phyloP scores from a whole-genome alignment of 2,888 invertebrate genomes.

The Anticlea derivata region DNA sequence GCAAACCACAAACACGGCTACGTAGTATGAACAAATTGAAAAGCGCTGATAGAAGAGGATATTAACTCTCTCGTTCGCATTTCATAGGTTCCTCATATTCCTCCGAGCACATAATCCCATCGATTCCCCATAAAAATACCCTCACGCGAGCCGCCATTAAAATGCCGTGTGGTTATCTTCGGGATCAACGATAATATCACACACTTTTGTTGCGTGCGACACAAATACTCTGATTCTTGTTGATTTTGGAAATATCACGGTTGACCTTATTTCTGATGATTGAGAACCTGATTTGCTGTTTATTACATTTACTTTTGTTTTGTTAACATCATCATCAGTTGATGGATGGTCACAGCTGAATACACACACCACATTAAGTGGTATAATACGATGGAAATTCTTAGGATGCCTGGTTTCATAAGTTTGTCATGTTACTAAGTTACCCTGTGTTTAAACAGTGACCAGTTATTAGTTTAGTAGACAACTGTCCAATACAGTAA shows the following conservation, averaged over 20 bases:
- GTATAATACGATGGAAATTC: no score
- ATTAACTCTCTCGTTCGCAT: no score
- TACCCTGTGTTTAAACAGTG: no score
- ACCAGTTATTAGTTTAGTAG: no score
- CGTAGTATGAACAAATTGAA: slow-evolving; percentile 5
- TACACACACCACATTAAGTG: no score
- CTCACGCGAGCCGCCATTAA: slow-evolving; percentile 30
- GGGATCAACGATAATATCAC: slow-evolving; percentile 25
- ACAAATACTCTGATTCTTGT: slow-evolving; percentile 9
- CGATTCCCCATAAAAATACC: slow-evolving; percentile 35
- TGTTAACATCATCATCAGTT: neutral
- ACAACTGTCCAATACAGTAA: no score
- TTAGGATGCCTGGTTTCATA: no score
- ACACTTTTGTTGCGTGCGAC: slow-evolving; percentile 21
- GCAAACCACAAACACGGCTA: no score
- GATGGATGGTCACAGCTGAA: no score
- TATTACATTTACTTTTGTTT: neutral
- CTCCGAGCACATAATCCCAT: slow-evolving; percentile 18
- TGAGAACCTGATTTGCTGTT: slow-evolving; percentile 5
- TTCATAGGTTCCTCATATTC: neutral
- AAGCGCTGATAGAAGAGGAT: no score
- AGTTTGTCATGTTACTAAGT: no score
- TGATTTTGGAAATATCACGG: slow-evolving; percentile 16
- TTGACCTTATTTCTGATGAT: slow-evolving; percentile 20
- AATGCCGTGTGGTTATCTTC: slow-evolving; percentile 15